Evolutionary conservation across 2,888 invertebrate genomes (phyloP), one percentile per base, ranked within the genome.

Genomic region (Latrodectus hesperus): DNA sequence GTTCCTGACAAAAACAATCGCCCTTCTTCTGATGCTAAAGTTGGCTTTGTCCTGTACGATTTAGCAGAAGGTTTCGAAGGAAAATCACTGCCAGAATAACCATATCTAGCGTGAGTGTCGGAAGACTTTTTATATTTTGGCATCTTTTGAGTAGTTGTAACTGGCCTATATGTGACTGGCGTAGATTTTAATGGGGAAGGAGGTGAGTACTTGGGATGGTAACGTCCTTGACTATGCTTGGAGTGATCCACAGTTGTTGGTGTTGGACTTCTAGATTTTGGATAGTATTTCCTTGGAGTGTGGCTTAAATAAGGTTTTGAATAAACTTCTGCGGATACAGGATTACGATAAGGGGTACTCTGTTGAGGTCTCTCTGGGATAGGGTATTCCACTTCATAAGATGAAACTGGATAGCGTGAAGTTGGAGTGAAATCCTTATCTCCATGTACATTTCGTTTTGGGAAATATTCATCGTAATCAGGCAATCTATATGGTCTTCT

Each of bases 401-500:
- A 38, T 38, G 38, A 38, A 38, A 38, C 38, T 38, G 38, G 38
- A 38, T 38, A 38, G 38, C 38, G 38, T 38, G 38, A 38, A 38
- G 38, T 38, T 6, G 38, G 38, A 6, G 38, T 38, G 6, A 38
- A 38, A 38, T 38, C 38, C 4, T 6, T 38, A 38, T 38, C 38
- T 38, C 60, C 10, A 60, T 9, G 14, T 60, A 14, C 6, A n/a
- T 49, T n/a, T 8, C 73, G 51, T 51, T 65, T 81, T 22, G 73
- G 81, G 17, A 73, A 81, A 16, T 74, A 74, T 22, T 22, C 17
- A 26, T 81, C 81, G 12, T 81, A 81, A n/a, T 81, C 74, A n/a
- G 81, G 67, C 12, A 73, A 53, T 9, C 67, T 64, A 1, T 72
- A 64, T 49, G 67, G 22, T 67, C 67, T 49, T 38, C 74, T 51